Evolutionary conservation across 2,888 invertebrate genomes (phyloP).

Genomic region (Diarsia mendica): DNA sequence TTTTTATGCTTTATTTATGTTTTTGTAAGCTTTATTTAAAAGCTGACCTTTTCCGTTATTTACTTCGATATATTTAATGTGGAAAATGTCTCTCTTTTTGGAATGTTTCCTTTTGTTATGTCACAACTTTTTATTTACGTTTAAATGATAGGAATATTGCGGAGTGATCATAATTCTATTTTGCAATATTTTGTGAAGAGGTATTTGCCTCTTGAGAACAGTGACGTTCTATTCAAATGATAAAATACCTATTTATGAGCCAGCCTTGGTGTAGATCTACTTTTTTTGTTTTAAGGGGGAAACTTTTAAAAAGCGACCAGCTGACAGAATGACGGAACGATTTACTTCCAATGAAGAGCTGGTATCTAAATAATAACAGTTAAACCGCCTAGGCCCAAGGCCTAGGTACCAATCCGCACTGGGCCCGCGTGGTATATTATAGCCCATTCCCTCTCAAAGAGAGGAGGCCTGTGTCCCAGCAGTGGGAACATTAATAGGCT

Average conservation of each 20-base stretch:
- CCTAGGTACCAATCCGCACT: no score
- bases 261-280: not conserved
- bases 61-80: not conserved
- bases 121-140: not conserved
- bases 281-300: no score
- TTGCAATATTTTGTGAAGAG: not conserved
- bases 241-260: not conserved
- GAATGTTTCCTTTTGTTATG: not conserved
- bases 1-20: constrained; percentile 19
- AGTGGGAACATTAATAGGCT: no score
- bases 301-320: no score
- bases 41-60: not conserved
- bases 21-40: constrained; percentile 1
- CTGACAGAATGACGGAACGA: not conserved
- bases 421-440: no score
- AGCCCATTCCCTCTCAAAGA: no score
- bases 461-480: no score
- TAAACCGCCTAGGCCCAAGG: not conserved
- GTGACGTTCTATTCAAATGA: not conserved
- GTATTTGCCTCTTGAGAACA: not conserved
- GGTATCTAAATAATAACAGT: no score
- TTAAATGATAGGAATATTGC: not conserved
- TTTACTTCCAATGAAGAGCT: not conserved
- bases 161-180: not conserved
- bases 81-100: not conserved